Evolutionary conservation across 2,888 invertebrate species (phyloP).

Genomic region (Eupithecia pulchellata): DNA sequence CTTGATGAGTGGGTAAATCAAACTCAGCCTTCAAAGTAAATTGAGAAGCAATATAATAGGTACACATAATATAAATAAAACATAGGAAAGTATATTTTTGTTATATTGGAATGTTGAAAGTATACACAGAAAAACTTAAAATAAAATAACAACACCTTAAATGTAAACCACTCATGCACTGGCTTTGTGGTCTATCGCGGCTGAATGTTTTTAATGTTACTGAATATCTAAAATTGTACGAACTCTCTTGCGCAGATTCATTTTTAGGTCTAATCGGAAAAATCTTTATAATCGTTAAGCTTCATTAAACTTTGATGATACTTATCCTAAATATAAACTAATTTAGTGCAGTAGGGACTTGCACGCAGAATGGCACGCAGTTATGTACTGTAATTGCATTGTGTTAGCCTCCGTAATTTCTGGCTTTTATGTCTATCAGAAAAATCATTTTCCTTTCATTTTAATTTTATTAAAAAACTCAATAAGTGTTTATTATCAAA

Average conservation of each 20-base stretch:
- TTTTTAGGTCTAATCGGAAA: background rate
- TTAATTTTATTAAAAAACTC: background rate
- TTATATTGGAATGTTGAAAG: conserved; percentile 1
- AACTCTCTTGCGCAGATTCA: background rate
- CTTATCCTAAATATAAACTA: background rate
- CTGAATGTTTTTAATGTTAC: conserved; percentile 5
- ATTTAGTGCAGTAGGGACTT: background rate
- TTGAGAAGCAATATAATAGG: conserved; percentile 8
- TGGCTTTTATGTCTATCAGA: background rate
- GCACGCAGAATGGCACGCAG: background rate
- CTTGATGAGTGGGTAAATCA: conserved; percentile 6
- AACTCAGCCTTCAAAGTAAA: conserved; percentile 8
- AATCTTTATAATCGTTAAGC: background rate
- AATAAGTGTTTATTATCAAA: background rate
- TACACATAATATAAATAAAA: background rate
- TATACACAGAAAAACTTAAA: background rate
- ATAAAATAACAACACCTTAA: background rate
- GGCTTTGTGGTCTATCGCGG: conserved; percentile 1
- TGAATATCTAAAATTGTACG: background rate
- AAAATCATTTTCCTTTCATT: background rate
- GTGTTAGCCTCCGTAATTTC: background rate
- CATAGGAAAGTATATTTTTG: conserved; percentile 5
- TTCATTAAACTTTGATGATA: background rate
- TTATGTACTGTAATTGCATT: background rate
- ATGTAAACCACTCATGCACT: conserved; percentile 3